A percentile compares a stretch with the other conserved stretches of the same genome.
Evolutionary conservation across 2,113 vertebrate species (phyloP).

Genomic region (Callorhinus ursinus): DNA sequence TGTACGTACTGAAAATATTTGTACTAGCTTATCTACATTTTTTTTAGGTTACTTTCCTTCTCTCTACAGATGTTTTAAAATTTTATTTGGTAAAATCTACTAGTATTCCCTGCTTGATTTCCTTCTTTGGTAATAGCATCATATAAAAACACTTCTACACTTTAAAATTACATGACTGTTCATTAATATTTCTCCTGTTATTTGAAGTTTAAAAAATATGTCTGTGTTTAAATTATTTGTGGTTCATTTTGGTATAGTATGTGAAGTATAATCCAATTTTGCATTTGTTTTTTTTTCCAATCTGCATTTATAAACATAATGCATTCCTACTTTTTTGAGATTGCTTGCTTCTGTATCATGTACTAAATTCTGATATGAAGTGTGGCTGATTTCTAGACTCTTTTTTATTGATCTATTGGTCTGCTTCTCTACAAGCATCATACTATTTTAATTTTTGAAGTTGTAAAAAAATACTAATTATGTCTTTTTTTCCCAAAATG

Average conservation of each 20-base stretch:
- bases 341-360: neutral
- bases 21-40: neutral
- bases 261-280: neutral
- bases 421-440: neutral
- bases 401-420: neutral
- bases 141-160: neutral
- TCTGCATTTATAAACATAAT: neutral
- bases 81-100: neutral
- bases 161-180: neutral
- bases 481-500: neutral
- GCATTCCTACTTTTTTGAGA: neutral
- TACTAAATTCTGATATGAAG: neutral
- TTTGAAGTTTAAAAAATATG: constrained; percentile 5
- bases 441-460: neutral
- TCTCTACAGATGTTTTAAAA: neutral
- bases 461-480: neutral
- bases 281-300: neutral
- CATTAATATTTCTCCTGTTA: neutral
- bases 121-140: neutral
- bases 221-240: neutral
- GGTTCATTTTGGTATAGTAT: neutral
- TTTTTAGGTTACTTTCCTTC: neutral
- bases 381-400: neutral
- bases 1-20: neutral
- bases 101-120: neutral